Base-by-base conservation (phyloP, 2,888 invertebrate genomes). In the Melanostoma scalare region DNA sequence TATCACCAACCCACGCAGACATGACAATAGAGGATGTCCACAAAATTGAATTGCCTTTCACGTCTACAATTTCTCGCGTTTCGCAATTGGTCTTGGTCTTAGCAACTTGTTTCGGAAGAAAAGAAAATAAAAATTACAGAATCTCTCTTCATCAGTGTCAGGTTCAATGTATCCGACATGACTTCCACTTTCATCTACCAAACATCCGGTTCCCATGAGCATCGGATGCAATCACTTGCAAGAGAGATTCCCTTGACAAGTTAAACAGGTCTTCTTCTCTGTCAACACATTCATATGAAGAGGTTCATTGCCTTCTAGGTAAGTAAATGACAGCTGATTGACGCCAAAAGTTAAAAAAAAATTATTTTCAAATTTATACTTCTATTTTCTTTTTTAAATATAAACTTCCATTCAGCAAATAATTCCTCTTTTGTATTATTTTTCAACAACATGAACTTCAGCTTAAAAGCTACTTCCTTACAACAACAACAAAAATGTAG, bases 381-480 rank as follows among this genome's bases (percentile, higher is more conserved):
- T 67, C 50, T 67, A 58, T 55, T 63, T 65, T 36, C 4, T 36
- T 44, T 10, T 73, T 38, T 4, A 8, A 6, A 42, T 2, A 56
- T 50, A 20, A 8, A 55, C 36, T 0, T 33, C 38, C n/a, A 4
- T 40, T 55, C 63, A 69, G 48, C 30, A 63, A 65, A 76, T 65
- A 33, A 3, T 42, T 8, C n/a, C 33, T 58, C 4, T 9, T 38
- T 56, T 36, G 10, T 35, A 56, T 63, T 50, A 52, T 30, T 44
- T 53, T 58, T 75, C 60, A 55, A 69, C 61, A 60, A 52, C 31
- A 40, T 46, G 33, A 52, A 76, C 9, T 4, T 38, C 44, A 53
- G 44, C 78, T 84, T 86, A 85, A 85, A 85, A 40, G 65, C 53
- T 85, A 86, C 1, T 35, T 44, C 20, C 40, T 61, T 72, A 53